These are phyloP conservation scores for human (Homo sapiens) DNA, from an alignment of 2,113 vertebrate genomes.

Conservation along the genomic window DNA sequence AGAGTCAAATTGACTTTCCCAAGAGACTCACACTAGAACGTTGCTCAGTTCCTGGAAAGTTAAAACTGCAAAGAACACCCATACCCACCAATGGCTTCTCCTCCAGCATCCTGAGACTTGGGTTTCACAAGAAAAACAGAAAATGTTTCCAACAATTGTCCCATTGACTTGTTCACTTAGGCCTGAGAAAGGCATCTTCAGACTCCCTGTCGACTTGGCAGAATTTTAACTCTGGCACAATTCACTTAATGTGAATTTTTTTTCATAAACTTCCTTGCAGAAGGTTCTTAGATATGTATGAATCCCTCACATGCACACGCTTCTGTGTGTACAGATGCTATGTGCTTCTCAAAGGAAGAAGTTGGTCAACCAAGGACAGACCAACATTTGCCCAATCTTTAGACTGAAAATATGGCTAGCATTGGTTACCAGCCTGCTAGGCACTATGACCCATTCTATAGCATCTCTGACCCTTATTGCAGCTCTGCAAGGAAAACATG, in stretches of 20 bases:
- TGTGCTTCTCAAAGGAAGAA: not conserved
- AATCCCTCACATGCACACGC: not conserved
- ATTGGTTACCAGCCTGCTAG: rapidly evolving
- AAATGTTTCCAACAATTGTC: not conserved
- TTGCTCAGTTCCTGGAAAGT: slow-evolving; percentile 10
- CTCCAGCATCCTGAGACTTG: not conserved
- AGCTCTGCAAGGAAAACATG: not conserved
- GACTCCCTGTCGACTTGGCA: not conserved
- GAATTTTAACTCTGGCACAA: not conserved
- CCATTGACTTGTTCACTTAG: not conserved
- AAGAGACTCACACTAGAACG: not conserved
- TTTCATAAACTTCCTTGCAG: not conserved
- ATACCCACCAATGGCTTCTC: not conserved
- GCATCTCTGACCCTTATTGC: not conserved
- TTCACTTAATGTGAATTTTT: not conserved
- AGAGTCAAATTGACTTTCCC: not conserved
- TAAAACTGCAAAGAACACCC: not conserved
- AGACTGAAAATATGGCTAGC: too few relatives aligned
- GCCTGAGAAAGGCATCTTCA: not conserved
- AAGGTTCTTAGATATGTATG: not conserved
- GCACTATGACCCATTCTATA: rapidly evolving
- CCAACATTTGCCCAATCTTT: not conserved
- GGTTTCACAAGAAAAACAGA: not conserved
- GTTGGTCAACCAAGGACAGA: not conserved
- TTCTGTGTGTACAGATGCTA: too few relatives aligned